Evolutionary conservation across 53 echinoderm and acorn worm genomes (phyloP), one percentile per base, ranked within the genome.

Genomic region (Apostichopus leukothele): DNA sequence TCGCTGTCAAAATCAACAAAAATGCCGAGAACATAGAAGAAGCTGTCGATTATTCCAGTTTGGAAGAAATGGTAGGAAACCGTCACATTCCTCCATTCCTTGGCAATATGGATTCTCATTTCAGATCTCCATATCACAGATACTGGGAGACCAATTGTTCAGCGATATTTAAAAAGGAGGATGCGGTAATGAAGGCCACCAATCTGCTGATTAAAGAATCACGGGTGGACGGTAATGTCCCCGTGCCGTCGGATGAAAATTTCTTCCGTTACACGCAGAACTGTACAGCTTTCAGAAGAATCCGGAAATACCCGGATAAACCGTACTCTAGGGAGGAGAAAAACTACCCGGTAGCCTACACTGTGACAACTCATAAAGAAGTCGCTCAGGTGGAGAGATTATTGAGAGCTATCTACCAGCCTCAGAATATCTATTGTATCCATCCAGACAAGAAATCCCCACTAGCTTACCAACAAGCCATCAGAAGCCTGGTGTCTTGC

Each of bases 401-500:
- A 12, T 66, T 97, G 18, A 90, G 95, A 20, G 93, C 92, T 27
- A 97, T 97, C 52, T 97, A 94, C 57, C 95, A 95, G 50, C 97
- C 97, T 25, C 97, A 97, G 71, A 94, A 97, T 83, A 80, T 97
- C 12, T 97, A 97, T 53, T 97, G 97, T 84, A 91, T 97, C 60
- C 97, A 97, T 78, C 94, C 92, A 8, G 97, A 97, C 75, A 55
- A 27, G 1, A 94, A 94, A 61, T 94, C 97, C 1, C 76, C 97
- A 7, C 52, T 66, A 14, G 89, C 75, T 1, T 97, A 89, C 85
- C 95, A 94, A 67, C 78, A 60, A 7, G 91, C 95, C 0, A 93
- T 97, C 76, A 51, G 90, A 13, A 93, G 91, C 50, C 84, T 97
- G 12, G 94, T 90, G 26, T 67, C 86, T 22, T 97, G 97, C 89